These are phyloP conservation scores for Paraplagusia blochii DNA, from an alignment of 2,113 vertebrate genomes.

Conservation along the genomic window DNA sequence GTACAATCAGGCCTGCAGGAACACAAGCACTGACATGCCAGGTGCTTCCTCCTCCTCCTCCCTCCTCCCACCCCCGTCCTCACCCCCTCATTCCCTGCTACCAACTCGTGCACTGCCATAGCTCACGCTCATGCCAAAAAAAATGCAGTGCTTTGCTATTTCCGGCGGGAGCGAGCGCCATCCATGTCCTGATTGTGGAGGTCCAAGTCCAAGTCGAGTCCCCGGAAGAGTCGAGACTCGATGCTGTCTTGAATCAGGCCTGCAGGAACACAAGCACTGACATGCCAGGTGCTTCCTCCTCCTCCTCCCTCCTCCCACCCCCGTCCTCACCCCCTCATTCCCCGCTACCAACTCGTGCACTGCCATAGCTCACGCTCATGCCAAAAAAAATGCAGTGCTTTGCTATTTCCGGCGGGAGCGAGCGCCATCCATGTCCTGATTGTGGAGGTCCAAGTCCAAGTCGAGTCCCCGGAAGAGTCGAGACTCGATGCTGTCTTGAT, in stretches of 20 bases:
- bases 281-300: no score
- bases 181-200: conserved; percentile 47
- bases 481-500: conserved; percentile 33
- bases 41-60: conserved; percentile 32
- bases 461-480: conserved; percentile 21
- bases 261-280: no score
- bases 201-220: conserved; percentile 20
- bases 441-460: conserved; percentile 37
- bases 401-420: conserved; percentile 26
- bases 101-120: conserved; percentile 22
- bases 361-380: no score
- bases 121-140: conserved; percentile 51
- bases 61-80: neutral
- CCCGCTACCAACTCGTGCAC: no score
- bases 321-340: no score
- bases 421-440: conserved; percentile 27
- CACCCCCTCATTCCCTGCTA: conserved; percentile 10
- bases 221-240: conserved; percentile 19
- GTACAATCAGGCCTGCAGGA: conserved; percentile 14
- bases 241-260: conserved; percentile 33
- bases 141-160: conserved; percentile 29
- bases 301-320: no score
- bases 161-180: conserved; percentile 17
- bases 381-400: conserved; percentile 26
- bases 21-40: conserved; percentile 35